Conservation (phyloP, 2,888 invertebrate species). For the Julus scandinavius region DNA sequence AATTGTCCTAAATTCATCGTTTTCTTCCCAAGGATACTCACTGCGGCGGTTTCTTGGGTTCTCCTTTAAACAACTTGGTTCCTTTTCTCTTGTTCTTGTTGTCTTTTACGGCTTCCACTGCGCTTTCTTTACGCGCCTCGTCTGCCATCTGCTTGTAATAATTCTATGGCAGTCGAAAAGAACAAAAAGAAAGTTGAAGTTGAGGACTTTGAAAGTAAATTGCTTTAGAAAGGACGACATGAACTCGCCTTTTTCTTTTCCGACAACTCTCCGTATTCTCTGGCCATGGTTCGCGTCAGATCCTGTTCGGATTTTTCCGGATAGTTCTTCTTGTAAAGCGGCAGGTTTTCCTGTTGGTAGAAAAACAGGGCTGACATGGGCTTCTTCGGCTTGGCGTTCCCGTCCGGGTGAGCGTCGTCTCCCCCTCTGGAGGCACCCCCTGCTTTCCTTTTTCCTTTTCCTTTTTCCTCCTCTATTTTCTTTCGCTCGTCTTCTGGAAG, state of each 20-base stretch:
- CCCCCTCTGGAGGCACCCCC: conserved; percentile 57
- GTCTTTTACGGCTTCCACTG: neutral
- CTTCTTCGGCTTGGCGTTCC: conserved; percentile 57
- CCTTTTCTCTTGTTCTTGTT: conserved; percentile 56
- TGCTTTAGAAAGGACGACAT: conserved; percentile 43
- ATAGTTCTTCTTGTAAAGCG: conserved; percentile 58
- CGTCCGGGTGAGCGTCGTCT: neutral
- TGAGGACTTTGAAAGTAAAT: no score
- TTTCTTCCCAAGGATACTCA: conserved; percentile 60
- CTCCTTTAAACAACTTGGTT: conserved; percentile 62
- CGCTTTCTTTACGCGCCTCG: conserved; percentile 59
- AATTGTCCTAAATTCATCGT: neutral
- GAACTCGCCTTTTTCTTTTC: conserved; percentile 61
- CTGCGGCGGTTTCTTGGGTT: conserved; percentile 68
- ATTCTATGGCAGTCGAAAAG: conserved; percentile 58
- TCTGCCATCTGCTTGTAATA: conserved; percentile 62
- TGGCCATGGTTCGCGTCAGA: conserved; percentile 60
- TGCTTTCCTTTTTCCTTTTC: conserved; percentile 64
- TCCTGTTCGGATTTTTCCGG: conserved; percentile 61
- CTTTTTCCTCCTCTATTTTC: conserved; percentile 63
- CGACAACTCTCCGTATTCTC: conserved; percentile 60
- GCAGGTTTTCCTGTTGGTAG: conserved; percentile 60
- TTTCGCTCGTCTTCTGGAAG: conserved; percentile 68
- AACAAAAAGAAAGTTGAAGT: no score
- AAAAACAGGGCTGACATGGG: conserved; percentile 60